Conservation (phyloP, 2,797 vertebrate genomes). For the Melanotaenia trifasciata region DNA sequence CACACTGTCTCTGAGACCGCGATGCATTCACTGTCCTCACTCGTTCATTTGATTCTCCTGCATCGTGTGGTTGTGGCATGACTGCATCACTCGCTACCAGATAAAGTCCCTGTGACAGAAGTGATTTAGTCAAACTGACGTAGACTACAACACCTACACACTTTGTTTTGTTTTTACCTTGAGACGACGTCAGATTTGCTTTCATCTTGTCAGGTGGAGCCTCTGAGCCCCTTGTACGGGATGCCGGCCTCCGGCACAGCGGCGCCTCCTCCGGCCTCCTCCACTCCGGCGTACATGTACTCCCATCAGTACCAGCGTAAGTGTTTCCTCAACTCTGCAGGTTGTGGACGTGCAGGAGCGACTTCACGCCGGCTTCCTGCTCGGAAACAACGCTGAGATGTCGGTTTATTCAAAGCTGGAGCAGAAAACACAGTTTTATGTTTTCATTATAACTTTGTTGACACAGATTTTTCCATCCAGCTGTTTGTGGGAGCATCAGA, state of each 20-base stretch:
- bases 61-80: not conserved
- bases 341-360: too few species aligned
- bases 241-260: conserved; percentile 74
- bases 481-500: too few species aligned
- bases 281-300: conserved; percentile 81
- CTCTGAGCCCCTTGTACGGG: conserved; percentile 84
- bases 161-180: not conserved
- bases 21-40: conserved; percentile 16
- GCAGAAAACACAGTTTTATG: too few species aligned
- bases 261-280: conserved; percentile 65
- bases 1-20: not conserved
- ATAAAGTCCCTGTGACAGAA: not conserved
- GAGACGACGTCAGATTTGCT: not conserved
- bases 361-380: too few species aligned
- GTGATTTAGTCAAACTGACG: not conserved
- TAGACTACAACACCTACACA: too few species aligned
- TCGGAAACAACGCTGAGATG: too few species aligned
- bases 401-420: too few species aligned
- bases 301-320: conserved; percentile 91
- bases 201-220: conserved; percentile 81
- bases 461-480: too few species aligned
- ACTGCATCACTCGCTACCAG: not conserved
- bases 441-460: too few species aligned
- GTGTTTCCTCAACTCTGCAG: conserved; percentile 64
- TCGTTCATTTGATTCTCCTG: not conserved